Conservation (phyloP, 64 coral and sea anemone species). For the Stichodactyla helianthus region DNA sequence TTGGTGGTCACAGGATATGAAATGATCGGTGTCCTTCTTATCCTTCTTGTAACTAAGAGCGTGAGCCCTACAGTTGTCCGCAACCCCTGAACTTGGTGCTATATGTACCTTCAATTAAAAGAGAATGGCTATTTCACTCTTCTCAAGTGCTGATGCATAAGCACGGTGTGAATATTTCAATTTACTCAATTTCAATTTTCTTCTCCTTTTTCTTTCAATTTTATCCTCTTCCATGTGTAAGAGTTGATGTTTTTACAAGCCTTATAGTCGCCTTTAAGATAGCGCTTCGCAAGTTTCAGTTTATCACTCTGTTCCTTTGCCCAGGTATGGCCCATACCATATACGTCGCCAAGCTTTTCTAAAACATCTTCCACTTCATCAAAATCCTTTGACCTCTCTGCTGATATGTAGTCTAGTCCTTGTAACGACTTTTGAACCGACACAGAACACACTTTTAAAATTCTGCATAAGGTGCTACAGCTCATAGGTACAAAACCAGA, state of each 20-base stretch:
- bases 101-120: constrained; percentile 22
- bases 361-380: not conserved
- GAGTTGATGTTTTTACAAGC: constrained; percentile 7
- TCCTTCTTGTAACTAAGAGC: constrained; percentile 9
- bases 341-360: constrained; percentile 13
- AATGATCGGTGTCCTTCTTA: constrained; percentile 7
- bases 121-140: not conserved
- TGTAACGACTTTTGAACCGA: constrained; percentile 53
- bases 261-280: constrained; percentile 22
- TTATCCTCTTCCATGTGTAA: not conserved
- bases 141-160: not conserved
- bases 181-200: not conserved
- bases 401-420: constrained; percentile 50
- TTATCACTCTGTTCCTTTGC: constrained; percentile 19
- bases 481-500: constrained; percentile 35
- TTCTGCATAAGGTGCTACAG: constrained; percentile 33
- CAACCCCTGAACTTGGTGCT: constrained; percentile 10
- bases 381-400: not conserved
- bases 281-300: constrained; percentile 19
- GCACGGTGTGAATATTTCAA: not conserved
- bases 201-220: constrained; percentile 8
- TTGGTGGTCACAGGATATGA: constrained; percentile 6
- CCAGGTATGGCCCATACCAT: constrained; percentile 13
- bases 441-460: constrained; percentile 57
- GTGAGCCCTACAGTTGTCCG: constrained; percentile 32